These are phyloP conservation scores for Gastrophryne carolinensis DNA, from an alignment of 2,797 vertebrate genomes.

Conservation along the genomic window DNA sequence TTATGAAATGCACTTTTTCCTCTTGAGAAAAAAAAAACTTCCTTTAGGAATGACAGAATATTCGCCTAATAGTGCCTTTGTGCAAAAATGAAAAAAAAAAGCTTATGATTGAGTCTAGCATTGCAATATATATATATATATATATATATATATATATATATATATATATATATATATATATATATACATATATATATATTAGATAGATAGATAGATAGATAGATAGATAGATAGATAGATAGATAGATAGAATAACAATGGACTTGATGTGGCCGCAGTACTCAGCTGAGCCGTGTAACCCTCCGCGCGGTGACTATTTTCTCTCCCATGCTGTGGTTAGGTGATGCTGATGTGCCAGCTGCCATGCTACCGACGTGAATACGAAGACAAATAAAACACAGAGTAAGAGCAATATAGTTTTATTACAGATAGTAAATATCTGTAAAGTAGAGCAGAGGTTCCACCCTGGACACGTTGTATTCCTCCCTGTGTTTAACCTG, in stretches of 20 bases:
- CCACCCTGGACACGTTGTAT: neutral
- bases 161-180: neutral
- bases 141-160: neutral
- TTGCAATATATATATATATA: neutral
- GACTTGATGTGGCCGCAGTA: constrained; percentile 66
- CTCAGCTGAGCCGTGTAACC: constrained; percentile 53
- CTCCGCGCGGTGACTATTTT: constrained; percentile 40
- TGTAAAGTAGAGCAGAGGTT: constrained; percentile 6
- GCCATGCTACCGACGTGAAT: neutral
- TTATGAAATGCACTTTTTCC: constrained; percentile 13
- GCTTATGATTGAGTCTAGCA: too few relatives aligned
- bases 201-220: constrained; percentile 10
- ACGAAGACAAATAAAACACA: neutral
- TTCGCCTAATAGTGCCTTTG: neutral
- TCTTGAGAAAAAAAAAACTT: neutral
- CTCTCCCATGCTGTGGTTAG: neutral
- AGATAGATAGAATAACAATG: constrained; percentile 64
- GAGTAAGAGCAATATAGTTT: constrained; percentile 2
- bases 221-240: constrained; percentile 4
- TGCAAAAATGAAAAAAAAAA: too few relatives aligned
- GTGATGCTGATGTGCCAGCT: neutral
- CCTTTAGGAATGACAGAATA: neutral
- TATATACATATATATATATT: constrained; percentile 1
- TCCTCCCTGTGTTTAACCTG: neutral
- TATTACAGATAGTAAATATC: constrained; percentile 7